Evolutionary conservation across 2,113 vertebrate genomes (phyloP).

Genomic region (Vidua chalybeata): DNA sequence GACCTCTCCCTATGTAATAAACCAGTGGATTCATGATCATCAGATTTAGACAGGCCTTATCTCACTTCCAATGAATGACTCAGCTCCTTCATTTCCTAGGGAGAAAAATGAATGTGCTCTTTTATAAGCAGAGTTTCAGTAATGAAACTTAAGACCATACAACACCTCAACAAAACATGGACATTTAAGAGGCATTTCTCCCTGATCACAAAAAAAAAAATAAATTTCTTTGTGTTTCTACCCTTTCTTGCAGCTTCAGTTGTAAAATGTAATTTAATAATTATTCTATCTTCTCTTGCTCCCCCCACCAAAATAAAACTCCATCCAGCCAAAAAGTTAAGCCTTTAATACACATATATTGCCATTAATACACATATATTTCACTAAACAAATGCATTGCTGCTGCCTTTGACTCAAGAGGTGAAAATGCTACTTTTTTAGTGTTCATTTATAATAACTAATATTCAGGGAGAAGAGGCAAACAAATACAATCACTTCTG

Average conservation of each 20-base stretch:
- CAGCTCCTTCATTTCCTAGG: not conserved
- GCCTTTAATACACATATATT: not conserved
- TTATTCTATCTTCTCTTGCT: not conserved
- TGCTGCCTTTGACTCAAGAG: not conserved
- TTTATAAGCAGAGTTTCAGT: not conserved
- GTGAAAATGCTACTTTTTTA: not conserved
- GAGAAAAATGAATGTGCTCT: not conserved
- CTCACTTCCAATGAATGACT: not conserved
- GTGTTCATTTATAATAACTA: not conserved
- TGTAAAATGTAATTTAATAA: not conserved
- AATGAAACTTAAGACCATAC: not conserved
- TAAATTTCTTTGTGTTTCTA: not conserved
- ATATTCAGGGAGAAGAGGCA: not conserved
- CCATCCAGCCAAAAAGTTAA: not conserved
- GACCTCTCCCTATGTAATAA: not conserved
- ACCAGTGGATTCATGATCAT: not conserved
- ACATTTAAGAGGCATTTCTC: not conserved
- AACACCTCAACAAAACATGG: not conserved
- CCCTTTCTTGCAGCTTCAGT: not conserved
- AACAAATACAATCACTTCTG: not conserved
- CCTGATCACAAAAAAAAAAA: not conserved
- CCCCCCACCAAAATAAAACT: not conserved
- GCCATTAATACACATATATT: not conserved
- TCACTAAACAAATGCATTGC: not conserved
- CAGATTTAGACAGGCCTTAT: not conserved